Base-by-base conservation (phyloP, 2,113 vertebrate species). In the Siphamia tubifer region DNA sequence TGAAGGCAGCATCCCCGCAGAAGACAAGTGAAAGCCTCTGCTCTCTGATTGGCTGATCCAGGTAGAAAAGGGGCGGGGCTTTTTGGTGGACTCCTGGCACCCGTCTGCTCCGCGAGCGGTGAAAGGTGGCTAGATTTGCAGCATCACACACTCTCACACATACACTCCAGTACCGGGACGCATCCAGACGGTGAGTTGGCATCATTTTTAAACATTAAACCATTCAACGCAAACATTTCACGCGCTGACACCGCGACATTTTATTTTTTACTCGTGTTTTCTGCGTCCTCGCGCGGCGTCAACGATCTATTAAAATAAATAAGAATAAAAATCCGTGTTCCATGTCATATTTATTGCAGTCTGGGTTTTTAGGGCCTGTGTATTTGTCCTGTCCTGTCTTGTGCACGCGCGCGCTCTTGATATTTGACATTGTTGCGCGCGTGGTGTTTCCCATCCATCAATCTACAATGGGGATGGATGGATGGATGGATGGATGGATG, bases 71-170 rank as follows among this genome's bases (percentile, higher is more conserved):
- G 78, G 88, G 84, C 66, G 85, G 32, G 68, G 11, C 42, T 40
- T 47, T n/a, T 4, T 12, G 35, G 47, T 32, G 21, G 21, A 53
- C 60, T 44, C 51, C 60, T 75, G 78, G 66, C 63, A 84, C 67
- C 77, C 85, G 81, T 75, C 83, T 82, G 75, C 77, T 60, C 38
- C 16, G 64, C 36, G 12, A 68, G 60, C 69, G 65, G 64, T 16
- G 68, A 65, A 79, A 85, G 84, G 88, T 77, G 77, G 78, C 72
- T 49, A 79, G 67, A 74, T 63, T 79, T 71, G 68, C 72, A 53
- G 45, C 79, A 75, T 83, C 84, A 79, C 76, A 43, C 53, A 30
- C 17, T 13, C 4, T 42, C 8, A 34, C 35, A 38, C 34, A 16
- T 17, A 44, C 47, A 28, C 40, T 48, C 51, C 24, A 60, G 36